phyloP scores from a whole-genome alignment of 2,888 invertebrate genomes.

The Limnephilus marmoratus region DNA sequence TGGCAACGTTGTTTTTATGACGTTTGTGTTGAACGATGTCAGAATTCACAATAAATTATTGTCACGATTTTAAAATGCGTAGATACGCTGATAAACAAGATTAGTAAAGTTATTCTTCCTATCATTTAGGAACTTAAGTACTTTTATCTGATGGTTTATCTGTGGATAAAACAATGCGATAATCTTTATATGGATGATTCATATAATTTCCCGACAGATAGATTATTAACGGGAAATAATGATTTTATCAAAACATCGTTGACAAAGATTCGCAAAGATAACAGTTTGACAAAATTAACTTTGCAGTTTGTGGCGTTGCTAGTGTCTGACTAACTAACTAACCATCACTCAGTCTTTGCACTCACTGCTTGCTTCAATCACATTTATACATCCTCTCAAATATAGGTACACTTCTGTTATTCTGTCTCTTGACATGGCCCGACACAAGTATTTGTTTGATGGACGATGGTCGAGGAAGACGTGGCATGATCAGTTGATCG shows the following conservation, averaged over 20 bases:
- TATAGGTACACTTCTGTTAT: too few relatives aligned
- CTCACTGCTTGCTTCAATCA: too few relatives aligned
- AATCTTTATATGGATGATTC: neutral
- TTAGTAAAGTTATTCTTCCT: neutral
- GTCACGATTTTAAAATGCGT: neutral
- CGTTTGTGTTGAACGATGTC: neutral
- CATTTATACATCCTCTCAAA: too few relatives aligned
- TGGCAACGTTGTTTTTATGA: neutral
- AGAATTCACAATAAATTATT: neutral
- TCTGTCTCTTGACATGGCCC: too few relatives aligned
- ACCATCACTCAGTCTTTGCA: too few relatives aligned
- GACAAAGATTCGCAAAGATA: neutral
- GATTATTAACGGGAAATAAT: neutral
- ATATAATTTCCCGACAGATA: neutral
- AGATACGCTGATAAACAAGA: neutral
- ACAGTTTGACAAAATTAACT: neutral
- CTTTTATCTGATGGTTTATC: neutral
- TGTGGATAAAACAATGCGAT: neutral
- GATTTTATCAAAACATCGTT: neutral
- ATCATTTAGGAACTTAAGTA: neutral
- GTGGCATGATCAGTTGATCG: too few relatives aligned
- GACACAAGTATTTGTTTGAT: too few relatives aligned
- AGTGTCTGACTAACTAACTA: too few relatives aligned
- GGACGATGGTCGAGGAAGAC: too few relatives aligned
- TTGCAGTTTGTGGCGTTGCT: neutral